These are phyloP conservation scores for Pediacus dermestoides DNA, from an alignment of 2,888 invertebrate genomes.

Conservation along the genomic window DNA sequence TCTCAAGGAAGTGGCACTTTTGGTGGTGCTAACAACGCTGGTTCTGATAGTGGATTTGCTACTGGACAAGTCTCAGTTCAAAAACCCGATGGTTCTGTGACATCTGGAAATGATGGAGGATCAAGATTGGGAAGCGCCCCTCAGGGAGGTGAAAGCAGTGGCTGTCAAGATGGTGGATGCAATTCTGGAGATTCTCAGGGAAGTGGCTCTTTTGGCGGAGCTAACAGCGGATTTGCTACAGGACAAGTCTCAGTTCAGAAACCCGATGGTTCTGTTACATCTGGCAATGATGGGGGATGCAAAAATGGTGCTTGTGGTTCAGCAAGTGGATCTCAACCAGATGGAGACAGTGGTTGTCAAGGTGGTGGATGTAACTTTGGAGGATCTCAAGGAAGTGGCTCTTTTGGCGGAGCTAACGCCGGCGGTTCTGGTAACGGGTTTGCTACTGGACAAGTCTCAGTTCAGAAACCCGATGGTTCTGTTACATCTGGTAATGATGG, in stretches of 20 bases:
- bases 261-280: constrained; percentile 14
- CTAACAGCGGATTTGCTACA: constrained; percentile 6
- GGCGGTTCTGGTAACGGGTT: constrained; percentile 6
- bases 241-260: constrained; percentile 9
- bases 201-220: constrained; percentile 4
- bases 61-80: constrained; percentile 9
- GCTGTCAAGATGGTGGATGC: constrained; percentile 5
- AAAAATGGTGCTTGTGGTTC: constrained; percentile 5
- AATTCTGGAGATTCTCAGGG: constrained; percentile 5
- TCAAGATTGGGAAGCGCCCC: constrained; percentile 5
- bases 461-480: constrained; percentile 16
- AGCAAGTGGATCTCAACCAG: constrained; percentile 7
- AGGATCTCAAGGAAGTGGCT: constrained; percentile 7
- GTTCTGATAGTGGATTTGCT: constrained; percentile 8
- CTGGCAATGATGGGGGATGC: constrained; percentile 4
- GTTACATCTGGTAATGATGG: constrained; percentile 5
- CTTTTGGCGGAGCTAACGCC: not conserved
- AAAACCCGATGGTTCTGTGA: constrained; percentile 15
- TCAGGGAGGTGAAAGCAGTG: constrained; percentile 2
- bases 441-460: constrained; percentile 11
- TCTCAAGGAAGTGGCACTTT: constrained; percentile 3
- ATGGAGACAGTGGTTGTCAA: constrained; percentile 4
- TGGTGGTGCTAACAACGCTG: constrained; percentile 8
- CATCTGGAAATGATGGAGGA: constrained; percentile 8
- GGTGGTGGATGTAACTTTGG: constrained; percentile 4